Evolutionary conservation across 2,113 vertebrate species (phyloP).

Genomic region (Cebidichthys violaceus): DNA sequence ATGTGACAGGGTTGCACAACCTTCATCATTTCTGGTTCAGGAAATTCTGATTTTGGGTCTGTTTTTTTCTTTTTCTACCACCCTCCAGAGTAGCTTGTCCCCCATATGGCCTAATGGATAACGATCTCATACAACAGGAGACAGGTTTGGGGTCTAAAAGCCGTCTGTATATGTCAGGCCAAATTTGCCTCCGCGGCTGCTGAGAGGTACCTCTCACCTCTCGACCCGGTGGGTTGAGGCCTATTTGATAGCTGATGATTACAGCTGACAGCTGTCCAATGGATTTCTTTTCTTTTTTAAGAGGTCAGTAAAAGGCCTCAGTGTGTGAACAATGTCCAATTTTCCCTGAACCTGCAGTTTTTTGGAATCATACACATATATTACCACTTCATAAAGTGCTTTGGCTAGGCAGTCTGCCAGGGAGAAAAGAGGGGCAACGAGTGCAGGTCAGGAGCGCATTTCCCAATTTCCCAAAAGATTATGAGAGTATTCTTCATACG

Average conservation of each 20-base stretch:
- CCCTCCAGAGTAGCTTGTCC: constrained; percentile 27
- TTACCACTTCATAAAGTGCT: not conserved
- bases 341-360: constrained; percentile 5
- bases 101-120: constrained; percentile 51
- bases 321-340: constrained; percentile 49
- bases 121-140: constrained; percentile 52
- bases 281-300: constrained; percentile 17
- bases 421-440: not conserved
- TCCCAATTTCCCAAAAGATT: constrained; percentile 33
- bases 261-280: constrained; percentile 62
- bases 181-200: constrained; percentile 54
- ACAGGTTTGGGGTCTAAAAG: constrained; percentile 50
- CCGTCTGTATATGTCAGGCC: constrained; percentile 50
- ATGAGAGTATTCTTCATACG: not conserved
- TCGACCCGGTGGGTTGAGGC: constrained; percentile 43
- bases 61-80: not conserved
- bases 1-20: constrained; percentile 34
- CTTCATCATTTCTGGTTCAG: constrained; percentile 49
- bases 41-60: constrained; percentile 12
- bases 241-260: constrained; percentile 43
- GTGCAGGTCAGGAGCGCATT: constrained; percentile 33
- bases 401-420: constrained; percentile 14
- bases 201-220: constrained; percentile 54
- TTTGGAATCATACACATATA: constrained; percentile 4
- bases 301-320: constrained; percentile 49